These are phyloP conservation scores for Yponomeuta cagnagella DNA, from an alignment of 2,888 invertebrate species.

Conservation along the genomic window DNA sequence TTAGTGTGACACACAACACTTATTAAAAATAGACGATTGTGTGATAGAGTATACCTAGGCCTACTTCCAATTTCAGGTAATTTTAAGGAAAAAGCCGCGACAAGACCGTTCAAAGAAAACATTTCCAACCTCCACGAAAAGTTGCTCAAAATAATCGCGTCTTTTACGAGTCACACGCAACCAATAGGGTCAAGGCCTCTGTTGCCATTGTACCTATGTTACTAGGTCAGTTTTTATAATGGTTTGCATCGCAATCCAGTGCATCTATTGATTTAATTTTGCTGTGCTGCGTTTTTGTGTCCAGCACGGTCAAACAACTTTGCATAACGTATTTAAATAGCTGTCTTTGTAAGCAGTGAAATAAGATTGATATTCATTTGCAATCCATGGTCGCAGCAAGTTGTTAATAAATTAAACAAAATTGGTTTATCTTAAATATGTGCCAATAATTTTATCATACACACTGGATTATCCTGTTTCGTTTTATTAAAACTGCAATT, in stretches of 20 bases:
- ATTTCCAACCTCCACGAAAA: background rate
- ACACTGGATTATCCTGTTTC: background rate
- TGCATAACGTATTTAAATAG: no score
- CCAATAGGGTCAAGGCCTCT: background rate
- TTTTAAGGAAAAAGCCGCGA: no score
- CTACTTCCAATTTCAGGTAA: no score
- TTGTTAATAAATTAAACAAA: background rate
- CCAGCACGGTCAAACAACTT: no score
- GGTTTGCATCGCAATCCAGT: background rate
- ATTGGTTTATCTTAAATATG: background rate
- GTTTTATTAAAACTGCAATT: background rate
- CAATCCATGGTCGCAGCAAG: no score
- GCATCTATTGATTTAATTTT: background rate
- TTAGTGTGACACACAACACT: no score
- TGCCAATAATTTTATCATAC: background rate
- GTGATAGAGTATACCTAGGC: no score
- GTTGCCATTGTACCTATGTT: background rate
- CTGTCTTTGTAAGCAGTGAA: no score
- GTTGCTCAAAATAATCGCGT: background rate
- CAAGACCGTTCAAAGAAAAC: no score
- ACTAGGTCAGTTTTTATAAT: background rate
- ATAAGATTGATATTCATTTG: no score
- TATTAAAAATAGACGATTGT: no score
- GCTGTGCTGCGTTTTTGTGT: background rate
- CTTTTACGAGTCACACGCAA: background rate